Percentiles rank a stretch among this genome's conserved stretches.
Conservation (phyloP, 2,113 vertebrate species). For the Chiloscyllium plagiosum region DNA sequence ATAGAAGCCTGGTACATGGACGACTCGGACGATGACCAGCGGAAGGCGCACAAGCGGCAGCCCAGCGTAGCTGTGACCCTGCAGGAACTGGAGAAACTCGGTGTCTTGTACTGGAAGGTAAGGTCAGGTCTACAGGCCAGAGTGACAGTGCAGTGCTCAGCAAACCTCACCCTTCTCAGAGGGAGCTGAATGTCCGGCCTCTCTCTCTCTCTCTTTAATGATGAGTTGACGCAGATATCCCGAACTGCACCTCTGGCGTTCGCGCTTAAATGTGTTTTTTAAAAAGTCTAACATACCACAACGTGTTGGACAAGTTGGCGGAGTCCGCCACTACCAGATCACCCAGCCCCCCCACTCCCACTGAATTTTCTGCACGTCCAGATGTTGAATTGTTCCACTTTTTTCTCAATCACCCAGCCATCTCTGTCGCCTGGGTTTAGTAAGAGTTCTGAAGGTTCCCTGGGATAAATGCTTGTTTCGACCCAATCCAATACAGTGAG, state of each 20-base stretch:
- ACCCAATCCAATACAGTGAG: too few species aligned
- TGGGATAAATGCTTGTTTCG: too few species aligned
- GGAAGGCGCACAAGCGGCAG: constrained; percentile 54
- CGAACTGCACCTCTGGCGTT: neutral
- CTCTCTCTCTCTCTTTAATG: neutral
- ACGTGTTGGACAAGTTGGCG: neutral
- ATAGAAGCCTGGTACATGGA: constrained; percentile 72
- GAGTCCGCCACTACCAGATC: neutral
- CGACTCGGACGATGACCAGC: constrained; percentile 56
- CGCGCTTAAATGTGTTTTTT: neutral
- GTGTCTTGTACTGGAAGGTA: constrained; percentile 71
- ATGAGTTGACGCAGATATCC: neutral
- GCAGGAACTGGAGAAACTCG: constrained; percentile 58
- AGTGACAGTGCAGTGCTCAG: neutral
- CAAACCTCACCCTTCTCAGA: too few species aligned
- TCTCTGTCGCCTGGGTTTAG: too few species aligned
- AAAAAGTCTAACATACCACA: too few species aligned
- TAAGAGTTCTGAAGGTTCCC: too few species aligned
- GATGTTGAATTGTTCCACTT: neutral
- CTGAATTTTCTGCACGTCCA: neutral
- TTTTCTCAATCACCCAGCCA: too few species aligned
- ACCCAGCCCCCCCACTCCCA: neutral
- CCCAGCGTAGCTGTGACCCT: constrained; percentile 59
- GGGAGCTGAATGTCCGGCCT: too few species aligned
- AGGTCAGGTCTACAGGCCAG: neutral